Conservation (phyloP, 2,888 invertebrate species). For the Subacronicta megacephala region DNA sequence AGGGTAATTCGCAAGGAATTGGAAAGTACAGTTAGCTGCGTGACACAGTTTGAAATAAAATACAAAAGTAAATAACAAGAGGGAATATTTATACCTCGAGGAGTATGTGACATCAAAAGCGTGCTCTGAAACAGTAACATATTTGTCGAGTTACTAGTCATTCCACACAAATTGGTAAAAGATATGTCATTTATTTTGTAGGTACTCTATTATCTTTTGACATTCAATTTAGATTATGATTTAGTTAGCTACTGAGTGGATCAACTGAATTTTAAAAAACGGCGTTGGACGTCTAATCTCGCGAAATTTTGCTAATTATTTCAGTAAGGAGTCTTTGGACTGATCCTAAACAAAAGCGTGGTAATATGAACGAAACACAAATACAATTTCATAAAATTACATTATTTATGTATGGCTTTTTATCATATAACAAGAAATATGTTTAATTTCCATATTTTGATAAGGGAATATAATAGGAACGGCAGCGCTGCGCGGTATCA, state of each 20-base stretch:
- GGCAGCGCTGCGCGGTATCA: slow-evolving; percentile 14
- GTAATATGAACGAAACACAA: background rate
- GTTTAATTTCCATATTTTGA: slow-evolving; percentile 13
- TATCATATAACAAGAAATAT: slow-evolving; percentile 28
- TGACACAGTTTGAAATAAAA: no score
- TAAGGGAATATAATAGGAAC: background rate
- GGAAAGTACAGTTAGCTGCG: no score
- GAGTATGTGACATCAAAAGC: background rate
- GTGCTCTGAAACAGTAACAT: background rate
- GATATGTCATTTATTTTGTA: background rate
- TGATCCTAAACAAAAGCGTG: no score
- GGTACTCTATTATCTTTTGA: background rate
- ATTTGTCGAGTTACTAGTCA: slow-evolving; percentile 1
- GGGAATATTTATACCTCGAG: background rate
- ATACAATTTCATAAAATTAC: slow-evolving; percentile 9
- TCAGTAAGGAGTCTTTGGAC: no score
- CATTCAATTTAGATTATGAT: background rate
- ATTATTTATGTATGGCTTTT: slow-evolving; percentile 9
- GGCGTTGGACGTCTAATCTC: no score
- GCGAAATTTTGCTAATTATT: no score
- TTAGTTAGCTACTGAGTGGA: background rate
- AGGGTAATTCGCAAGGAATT: no score
- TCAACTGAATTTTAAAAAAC: no score
- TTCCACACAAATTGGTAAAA: slow-evolving; percentile 10
- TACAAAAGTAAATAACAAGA: no score